Evolutionary conservation across 2,113 vertebrate species (phyloP).

Genomic region (Pitta sordida): DNA sequence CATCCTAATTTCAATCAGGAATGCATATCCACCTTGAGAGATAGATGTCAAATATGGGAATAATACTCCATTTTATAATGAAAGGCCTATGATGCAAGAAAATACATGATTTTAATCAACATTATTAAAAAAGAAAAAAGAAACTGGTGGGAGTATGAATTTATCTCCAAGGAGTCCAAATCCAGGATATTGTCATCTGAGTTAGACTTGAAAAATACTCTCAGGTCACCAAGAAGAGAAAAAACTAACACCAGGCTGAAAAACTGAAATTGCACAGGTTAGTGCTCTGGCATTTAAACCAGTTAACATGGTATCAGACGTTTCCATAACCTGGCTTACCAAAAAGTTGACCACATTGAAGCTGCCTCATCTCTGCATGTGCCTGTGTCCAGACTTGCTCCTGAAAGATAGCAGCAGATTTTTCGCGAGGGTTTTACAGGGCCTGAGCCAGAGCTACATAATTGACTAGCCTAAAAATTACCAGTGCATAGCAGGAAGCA

Average conservation of each 20-base stretch:
- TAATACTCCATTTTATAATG: background rate
- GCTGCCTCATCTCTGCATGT: background rate
- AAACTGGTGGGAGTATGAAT: background rate
- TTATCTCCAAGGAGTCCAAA: background rate
- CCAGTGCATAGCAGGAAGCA: background rate
- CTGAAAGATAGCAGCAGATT: background rate
- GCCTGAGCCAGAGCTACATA: background rate
- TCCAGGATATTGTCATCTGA: background rate
- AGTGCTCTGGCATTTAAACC: fast-evolving
- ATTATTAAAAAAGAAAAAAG: background rate
- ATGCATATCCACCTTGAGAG: background rate
- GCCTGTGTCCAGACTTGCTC: background rate
- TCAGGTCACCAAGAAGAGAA: background rate
- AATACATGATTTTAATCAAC: background rate
- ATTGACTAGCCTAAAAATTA: background rate
- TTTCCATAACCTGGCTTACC: background rate
- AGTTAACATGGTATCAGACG: background rate
- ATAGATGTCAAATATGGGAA: background rate
- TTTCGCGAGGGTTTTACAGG: background rate
- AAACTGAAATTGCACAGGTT: background rate
- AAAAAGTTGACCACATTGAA: background rate
- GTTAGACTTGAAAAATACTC: background rate
- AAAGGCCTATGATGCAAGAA: background rate
- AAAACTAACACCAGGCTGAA: background rate
- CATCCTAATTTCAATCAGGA: background rate